Evolutionary conservation across 2,113 vertebrate genomes (phyloP).

Genomic region (Labeo catla): DNA sequence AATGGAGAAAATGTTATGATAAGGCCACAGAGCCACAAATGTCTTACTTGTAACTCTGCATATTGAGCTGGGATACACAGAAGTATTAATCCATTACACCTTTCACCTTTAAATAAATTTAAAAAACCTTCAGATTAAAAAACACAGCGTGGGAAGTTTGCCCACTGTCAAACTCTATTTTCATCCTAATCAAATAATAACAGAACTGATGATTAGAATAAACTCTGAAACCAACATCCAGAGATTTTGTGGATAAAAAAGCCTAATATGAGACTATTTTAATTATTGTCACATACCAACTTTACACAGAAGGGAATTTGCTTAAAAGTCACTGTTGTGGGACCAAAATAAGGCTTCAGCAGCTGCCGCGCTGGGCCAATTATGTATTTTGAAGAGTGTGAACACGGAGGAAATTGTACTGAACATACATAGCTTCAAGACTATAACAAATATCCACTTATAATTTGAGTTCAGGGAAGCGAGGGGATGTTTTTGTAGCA

Average conservation of each 20-base stretch:
- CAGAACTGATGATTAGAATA: not conserved
- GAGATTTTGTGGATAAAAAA: not conserved
- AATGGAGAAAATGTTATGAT: not conserved
- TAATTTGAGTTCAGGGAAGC: constrained; percentile 51
- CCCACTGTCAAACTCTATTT: not conserved
- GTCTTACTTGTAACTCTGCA: no score
- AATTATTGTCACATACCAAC: constrained; percentile 11
- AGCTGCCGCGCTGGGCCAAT: constrained; percentile 47
- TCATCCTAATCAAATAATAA: not conserved
- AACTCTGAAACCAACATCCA: not conserved
- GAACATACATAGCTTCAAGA: constrained; percentile 42
- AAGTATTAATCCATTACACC: not conserved
- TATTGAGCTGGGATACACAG: not conserved
- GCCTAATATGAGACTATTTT: constrained; percentile 9
- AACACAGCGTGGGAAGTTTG: no score
- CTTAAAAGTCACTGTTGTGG: constrained; percentile 4
- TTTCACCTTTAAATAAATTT: not conserved
- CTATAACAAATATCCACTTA: constrained; percentile 49
- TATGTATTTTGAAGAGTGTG: constrained; percentile 48
- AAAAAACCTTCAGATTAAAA: no score
- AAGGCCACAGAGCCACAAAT: not conserved
- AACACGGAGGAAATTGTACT: constrained; percentile 39
- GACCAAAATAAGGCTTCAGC: constrained; percentile 12
- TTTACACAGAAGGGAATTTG: constrained; percentile 18
- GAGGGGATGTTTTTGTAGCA: constrained; percentile 54